These are phyloP conservation scores for Teleogryllus oceanicus DNA, from an alignment of 2,888 invertebrate genomes.

Conservation along the genomic window DNA sequence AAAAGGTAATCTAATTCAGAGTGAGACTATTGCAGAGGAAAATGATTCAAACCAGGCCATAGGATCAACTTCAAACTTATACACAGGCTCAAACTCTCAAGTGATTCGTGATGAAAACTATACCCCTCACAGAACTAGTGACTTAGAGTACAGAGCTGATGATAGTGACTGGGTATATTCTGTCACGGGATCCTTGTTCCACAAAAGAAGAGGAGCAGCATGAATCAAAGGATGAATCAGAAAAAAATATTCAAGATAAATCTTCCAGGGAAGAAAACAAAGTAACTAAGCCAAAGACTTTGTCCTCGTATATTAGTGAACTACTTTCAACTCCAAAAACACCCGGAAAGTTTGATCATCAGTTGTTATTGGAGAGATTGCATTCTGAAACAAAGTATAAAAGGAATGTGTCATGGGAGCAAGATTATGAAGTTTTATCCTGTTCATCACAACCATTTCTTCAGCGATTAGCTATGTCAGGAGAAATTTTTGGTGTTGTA, in stretches of 20 bases:
- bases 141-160: conserved; percentile 35
- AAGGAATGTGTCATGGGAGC: conserved; percentile 57
- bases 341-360: conserved; percentile 62
- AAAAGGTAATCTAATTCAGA: background rate
- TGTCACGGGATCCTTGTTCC: background rate
- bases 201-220: background rate
- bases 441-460: conserved; percentile 80
- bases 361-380: conserved; percentile 67
- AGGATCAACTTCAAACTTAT: background rate
- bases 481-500: conserved; percentile 63
- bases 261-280: conserved; percentile 23
- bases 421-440: conserved; percentile 65
- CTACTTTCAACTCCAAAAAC: conserved; percentile 50
- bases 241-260: background rate
- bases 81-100: background rate
- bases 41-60: background rate
- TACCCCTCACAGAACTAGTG: background rate
- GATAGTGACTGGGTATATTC: conserved; percentile 34
- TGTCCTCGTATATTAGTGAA: conserved; percentile 5
- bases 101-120: background rate
- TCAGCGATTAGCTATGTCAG: conserved; percentile 71
- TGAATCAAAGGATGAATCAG: background rate
- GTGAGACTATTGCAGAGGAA: background rate
- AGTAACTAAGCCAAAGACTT: conserved; percentile 25
- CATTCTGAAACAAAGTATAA: conserved; percentile 59